Evolutionary conservation across 2,113 vertebrate species (phyloP).

Genomic region (Caretta caretta): DNA sequence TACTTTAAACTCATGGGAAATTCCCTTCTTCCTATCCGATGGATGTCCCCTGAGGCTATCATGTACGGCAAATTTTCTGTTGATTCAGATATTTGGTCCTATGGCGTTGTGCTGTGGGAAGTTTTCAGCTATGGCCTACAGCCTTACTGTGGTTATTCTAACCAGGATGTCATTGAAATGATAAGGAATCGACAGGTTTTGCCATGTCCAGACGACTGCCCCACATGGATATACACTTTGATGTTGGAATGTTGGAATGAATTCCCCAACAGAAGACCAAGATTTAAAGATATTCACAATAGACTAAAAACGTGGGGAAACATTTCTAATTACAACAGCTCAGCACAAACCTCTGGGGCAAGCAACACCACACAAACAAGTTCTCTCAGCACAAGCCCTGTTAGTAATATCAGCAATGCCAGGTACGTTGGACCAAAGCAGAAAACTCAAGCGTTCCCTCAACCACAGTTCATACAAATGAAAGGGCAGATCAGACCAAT

Average conservation of each 20-base stretch:
- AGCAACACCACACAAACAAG: conserved; percentile 98
- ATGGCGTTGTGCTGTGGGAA: conserved; percentile 96
- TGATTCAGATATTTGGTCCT: conserved; percentile 98
- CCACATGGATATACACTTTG: conserved; percentile 92
- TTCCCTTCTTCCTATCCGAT: conserved; percentile 91
- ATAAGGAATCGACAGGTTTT: conserved; percentile 91
- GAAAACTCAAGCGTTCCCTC: conserved; percentile 90
- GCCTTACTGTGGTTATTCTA: conserved; percentile 96
- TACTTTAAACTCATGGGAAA: conserved; percentile 93
- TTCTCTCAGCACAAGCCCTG: conserved; percentile 95
- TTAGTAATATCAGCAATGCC: conserved; percentile 93
- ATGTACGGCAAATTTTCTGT: conserved; percentile 93
- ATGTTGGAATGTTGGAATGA: conserved; percentile 98
- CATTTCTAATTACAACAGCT: conserved; percentile 92
- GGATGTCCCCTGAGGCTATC: conserved; percentile 98
- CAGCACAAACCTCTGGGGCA: conserved; percentile 92
- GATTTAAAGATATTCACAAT: conserved; percentile 95
- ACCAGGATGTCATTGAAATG: conserved; percentile 98
- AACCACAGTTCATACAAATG: conserved; percentile 92
- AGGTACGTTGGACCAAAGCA: conserved; percentile 91
- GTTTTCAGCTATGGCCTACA: conserved; percentile 97
- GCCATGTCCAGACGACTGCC: conserved; percentile 94
- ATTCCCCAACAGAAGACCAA: conserved; percentile 90
- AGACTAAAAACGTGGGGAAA: conserved; percentile 94
- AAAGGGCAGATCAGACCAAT: conserved; percentile 92